phyloP scores from a whole-genome alignment of 1,140 invertebrate genomes.

The Aphis craccivora region DNA sequence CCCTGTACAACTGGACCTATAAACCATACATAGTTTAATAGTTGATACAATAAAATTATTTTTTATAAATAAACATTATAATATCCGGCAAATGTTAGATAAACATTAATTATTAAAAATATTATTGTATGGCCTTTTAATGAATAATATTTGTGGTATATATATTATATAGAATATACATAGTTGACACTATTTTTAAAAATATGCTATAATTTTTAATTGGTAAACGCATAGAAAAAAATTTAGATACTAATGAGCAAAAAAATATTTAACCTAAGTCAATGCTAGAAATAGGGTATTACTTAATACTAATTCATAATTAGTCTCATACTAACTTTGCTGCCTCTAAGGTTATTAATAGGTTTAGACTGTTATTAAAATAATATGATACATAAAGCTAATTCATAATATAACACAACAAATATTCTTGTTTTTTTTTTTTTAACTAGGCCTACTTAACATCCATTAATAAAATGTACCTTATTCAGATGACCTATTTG shows the following conservation, averaged over 20 bases:
- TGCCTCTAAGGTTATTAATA: not conserved
- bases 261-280: not conserved
- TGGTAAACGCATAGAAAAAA: not conserved
- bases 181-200: not conserved
- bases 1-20: conserved; percentile 55
- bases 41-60: not conserved
- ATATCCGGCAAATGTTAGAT: not conserved
- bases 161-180: not conserved
- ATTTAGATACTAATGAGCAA: not conserved
- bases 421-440: not conserved
- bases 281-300: not conserved
- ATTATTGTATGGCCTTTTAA: not conserved
- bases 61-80: not conserved
- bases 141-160: not conserved
- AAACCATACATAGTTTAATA: not conserved
- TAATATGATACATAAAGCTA: not conserved
- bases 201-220: not conserved
- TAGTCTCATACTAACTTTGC: too few relatives aligned
- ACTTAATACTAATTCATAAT: not conserved
- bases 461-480: not conserved
- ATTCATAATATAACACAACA: not conserved
- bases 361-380: not conserved
- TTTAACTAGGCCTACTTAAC: not conserved
- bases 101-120: not conserved
- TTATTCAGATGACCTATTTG: not conserved